These are phyloP conservation scores for Linnaemya tessellans DNA, from an alignment of 2,888 invertebrate species.

Conservation along the genomic window DNA sequence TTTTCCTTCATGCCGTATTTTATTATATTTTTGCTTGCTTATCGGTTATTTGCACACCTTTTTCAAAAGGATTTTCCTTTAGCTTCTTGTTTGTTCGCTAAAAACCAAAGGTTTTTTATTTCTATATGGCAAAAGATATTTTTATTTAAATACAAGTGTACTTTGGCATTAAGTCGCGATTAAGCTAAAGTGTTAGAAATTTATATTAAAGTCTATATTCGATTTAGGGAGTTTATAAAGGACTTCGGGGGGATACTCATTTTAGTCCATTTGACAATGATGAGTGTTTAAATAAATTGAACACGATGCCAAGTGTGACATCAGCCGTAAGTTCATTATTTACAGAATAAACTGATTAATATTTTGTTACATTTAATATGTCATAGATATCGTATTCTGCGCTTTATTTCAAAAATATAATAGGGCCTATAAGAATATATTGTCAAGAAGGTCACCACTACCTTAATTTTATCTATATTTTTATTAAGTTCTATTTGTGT, in stretches of 20 bases:
- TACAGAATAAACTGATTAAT: too few species aligned
- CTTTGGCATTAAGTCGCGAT: constrained; percentile 7
- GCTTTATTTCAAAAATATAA: too few species aligned
- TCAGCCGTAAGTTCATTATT: too few species aligned
- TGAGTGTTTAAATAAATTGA: not conserved
- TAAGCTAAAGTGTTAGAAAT: constrained; percentile 19
- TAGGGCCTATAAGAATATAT: too few species aligned
- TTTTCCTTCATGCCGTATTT: not conserved
- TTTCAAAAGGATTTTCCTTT: constrained; percentile 25
- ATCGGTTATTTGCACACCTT: constrained; percentile 64
- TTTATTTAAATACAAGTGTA: not conserved
- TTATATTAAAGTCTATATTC: constrained; percentile 23
- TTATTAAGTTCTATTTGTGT: too few species aligned
- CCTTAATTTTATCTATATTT: too few species aligned
- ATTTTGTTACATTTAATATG: too few species aligned
- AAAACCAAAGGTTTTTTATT: not conserved
- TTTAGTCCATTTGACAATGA: not conserved
- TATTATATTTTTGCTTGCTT: constrained; percentile 41
- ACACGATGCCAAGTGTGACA: not conserved
- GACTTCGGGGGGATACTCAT: not conserved
- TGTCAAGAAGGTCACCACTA: too few species aligned
- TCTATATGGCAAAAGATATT: constrained; percentile 2
- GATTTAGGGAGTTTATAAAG: constrained; percentile 10
- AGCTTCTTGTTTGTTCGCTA: not conserved
- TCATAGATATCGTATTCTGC: too few species aligned